Conservation (phyloP, 2,888 invertebrate genomes). For the Harpagoxenus sublaevis region DNA sequence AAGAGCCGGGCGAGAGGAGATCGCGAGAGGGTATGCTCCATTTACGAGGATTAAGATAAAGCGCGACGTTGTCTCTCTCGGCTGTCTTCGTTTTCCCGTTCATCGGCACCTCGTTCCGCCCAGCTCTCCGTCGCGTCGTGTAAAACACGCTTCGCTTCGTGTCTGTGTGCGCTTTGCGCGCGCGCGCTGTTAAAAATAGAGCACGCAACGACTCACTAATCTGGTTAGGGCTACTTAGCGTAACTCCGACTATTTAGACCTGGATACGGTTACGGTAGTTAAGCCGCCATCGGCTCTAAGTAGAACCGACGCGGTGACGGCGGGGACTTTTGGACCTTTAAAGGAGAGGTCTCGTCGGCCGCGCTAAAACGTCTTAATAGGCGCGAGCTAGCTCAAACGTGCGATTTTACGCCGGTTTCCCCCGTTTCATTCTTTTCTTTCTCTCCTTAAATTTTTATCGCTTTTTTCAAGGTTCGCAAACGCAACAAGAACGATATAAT, state of each 20-base stretch:
- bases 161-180: slow-evolving; percentile 67
- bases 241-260: slow-evolving; percentile 86
- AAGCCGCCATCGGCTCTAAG: slow-evolving; percentile 75
- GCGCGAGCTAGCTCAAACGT: slow-evolving; percentile 60
- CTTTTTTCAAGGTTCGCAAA: neutral
- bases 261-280: slow-evolving; percentile 80
- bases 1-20: neutral
- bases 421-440: slow-evolving; percentile 9
- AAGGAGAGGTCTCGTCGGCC: slow-evolving; percentile 69
- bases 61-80: slow-evolving; percentile 59
- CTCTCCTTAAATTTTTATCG: neutral
- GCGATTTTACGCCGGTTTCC: slow-evolving; percentile 54
- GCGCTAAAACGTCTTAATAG: slow-evolving; percentile 85
- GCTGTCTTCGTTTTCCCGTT: slow-evolving; percentile 48
- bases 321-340: slow-evolving; percentile 31
- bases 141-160: slow-evolving; percentile 51
- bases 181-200: slow-evolving; percentile 85
- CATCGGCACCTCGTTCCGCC: slow-evolving; percentile 53
- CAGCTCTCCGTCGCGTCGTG: slow-evolving; percentile 27
- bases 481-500: neutral
- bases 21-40: slow-evolving; percentile 58
- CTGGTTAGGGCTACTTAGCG: slow-evolving; percentile 86
- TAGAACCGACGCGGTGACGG: slow-evolving; percentile 57
- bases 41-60: slow-evolving; percentile 76
- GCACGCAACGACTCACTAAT: slow-evolving; percentile 86